Evolutionary conservation across 2,113 vertebrate species (phyloP).

Genomic region (Hemiprocne comata): DNA sequence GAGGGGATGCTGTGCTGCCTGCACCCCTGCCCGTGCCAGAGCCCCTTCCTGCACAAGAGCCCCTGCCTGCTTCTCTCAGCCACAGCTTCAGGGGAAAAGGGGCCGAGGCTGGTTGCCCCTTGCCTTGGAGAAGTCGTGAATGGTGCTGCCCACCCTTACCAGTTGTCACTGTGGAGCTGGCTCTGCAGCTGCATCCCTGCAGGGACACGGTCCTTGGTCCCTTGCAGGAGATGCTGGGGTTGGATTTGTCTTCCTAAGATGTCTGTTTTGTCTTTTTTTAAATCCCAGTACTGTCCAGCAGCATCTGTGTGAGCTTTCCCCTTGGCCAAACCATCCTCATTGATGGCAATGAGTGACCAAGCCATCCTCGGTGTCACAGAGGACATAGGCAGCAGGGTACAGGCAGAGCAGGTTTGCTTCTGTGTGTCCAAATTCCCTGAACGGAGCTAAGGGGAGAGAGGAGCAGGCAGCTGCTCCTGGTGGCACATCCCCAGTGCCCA

Average conservation of each 20-base stretch:
- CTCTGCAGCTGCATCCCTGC: not conserved
- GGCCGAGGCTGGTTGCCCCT: not conserved
- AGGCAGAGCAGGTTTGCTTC: not conserved
- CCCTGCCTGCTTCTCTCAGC: not conserved
- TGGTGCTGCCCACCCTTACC: not conserved
- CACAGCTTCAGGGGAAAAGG: rapidly evolving
- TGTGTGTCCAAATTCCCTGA: rapidly evolving
- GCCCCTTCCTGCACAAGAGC: not conserved
- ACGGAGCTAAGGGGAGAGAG: not conserved
- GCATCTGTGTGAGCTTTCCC: not conserved
- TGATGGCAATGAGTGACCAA: not conserved
- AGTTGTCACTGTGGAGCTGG: rapidly evolving
- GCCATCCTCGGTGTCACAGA: rapidly evolving
- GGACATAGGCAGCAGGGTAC: rapidly evolving
- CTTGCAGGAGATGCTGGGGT: not conserved
- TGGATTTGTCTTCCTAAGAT: not conserved
- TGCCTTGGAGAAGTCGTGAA: not conserved
- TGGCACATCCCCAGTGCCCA: not conserved
- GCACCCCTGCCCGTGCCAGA: not conserved
- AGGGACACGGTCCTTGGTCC: rapidly evolving
- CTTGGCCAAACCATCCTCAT: not conserved
- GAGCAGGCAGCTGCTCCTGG: not conserved
- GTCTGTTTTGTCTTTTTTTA: not conserved
- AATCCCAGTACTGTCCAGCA: rapidly evolving
- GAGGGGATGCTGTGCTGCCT: not conserved